Evolutionary conservation across 2,797 vertebrate species (phyloP), one percentile per base, ranked within the genome.

Genomic region (Arrhamphus sclerolepis): DNA sequence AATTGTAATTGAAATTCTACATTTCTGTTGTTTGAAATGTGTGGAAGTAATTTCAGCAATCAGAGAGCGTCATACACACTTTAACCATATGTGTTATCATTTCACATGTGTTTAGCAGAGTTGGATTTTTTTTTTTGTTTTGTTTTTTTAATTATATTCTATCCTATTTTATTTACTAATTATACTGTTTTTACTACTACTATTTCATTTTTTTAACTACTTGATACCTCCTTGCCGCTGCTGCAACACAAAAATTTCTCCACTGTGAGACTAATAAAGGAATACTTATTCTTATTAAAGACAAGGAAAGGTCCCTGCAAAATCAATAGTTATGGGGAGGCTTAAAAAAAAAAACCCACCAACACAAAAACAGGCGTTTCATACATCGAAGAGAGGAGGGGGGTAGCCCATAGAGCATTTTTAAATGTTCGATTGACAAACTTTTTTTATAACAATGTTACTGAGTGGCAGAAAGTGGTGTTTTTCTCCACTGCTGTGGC

Each of bases 1-100:
- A 34, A 1, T 34, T 10, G 31, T 10, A 66, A 21, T 21, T 22
- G 19, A 48, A 6, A 26, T 26, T 19, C 16, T n/a, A 5, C 24
- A 41, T 22, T 52, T 54, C 42, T 34, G 56, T 19, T 40, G 13
- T 16, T 21, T 49, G 17, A n/a, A 50, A 72, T 17, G 21, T 40
- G 31, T 8, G 6, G 13, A 47, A 31, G 44, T 17, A 50, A 18
- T 26, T 16, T 42, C 14, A 44, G 18, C 2, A 31, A 56, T 68
- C 40, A 18, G 26, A 19, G 29, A 29, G n/a, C 21, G n/a, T 40
- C 39, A 41, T 16, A n/a, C 24, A 4, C 17, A 29, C 20, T 38
- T 16, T 29, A 41, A 28, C 28, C 13, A 8, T 16, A 40, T 11
- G 13, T 42, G 11, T 49, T 50, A 60, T 34, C 31, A 34, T 34